A percentile compares a stretch with the other conserved stretches of the same genome.
Conservation (phyloP, 2,888 invertebrate genomes). For the Dermolepida albohirtum region DNA sequence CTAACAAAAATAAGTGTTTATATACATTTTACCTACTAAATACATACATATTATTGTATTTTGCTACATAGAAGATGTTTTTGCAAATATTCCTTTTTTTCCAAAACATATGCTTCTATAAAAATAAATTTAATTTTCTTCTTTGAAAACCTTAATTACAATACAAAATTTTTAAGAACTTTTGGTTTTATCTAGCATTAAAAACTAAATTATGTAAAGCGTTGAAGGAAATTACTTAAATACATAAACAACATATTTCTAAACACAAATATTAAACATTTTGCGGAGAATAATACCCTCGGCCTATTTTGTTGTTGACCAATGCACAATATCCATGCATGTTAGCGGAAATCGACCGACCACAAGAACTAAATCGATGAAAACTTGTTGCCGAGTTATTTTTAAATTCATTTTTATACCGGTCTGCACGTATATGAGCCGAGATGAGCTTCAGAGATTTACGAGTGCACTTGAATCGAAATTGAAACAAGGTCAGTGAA, state of each 20-base stretch:
- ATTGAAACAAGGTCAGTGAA: slow-evolving; percentile 9
- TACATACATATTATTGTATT: no score
- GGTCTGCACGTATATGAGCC: neutral
- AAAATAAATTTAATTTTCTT: no score
- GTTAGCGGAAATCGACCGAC: slow-evolving; percentile 19
- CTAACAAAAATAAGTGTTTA: no score
- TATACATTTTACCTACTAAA: no score
- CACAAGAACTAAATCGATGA: neutral
- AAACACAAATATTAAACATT: neutral
- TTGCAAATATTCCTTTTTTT: no score
- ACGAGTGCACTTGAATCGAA: slow-evolving; percentile 12
- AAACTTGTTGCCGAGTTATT: slow-evolving; percentile 31
- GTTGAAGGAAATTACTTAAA: no score
- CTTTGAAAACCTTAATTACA: no score
- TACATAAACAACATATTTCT: neutral
- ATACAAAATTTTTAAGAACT: no score
- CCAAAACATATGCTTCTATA: no score
- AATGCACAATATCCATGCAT: neutral
- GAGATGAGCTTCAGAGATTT: slow-evolving; percentile 5
- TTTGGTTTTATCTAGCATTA: no score
- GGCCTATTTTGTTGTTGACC: slow-evolving; percentile 7
- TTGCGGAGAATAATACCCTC: slow-evolving; percentile 1
- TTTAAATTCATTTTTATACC: slow-evolving; percentile 25
- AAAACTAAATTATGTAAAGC: no score
- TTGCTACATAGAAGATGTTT: no score